These are phyloP conservation scores for Drosophila prosaltans DNA, from an alignment of 1,140 invertebrate species.

Conservation along the genomic window DNA sequence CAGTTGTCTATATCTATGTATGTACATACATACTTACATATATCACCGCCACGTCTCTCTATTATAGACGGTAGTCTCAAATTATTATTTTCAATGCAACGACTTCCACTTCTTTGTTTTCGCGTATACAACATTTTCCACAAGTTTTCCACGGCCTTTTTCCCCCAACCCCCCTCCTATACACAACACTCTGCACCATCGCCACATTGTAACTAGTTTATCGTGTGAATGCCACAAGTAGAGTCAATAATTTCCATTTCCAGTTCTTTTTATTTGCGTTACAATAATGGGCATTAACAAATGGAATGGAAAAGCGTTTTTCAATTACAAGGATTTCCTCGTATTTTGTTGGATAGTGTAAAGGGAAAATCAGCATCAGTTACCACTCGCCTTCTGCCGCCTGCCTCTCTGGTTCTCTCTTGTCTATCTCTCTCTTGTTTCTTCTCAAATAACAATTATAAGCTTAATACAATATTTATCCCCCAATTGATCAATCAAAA, in stretches of 20 bases:
- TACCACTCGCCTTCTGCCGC: too few relatives aligned
- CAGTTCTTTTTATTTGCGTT: constrained; percentile 30
- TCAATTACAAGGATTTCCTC: neutral
- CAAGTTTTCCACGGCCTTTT: constrained; percentile 21
- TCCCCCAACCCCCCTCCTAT: neutral
- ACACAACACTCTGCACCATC: neutral
- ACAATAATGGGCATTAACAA: constrained; percentile 49
- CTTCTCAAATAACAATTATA: neutral
- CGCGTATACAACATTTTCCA: constrained; percentile 37
- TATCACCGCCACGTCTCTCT: neutral
- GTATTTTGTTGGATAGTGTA: neutral
- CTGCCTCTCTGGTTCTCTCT: too few relatives aligned
- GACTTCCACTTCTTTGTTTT: constrained; percentile 74
- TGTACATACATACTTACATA: neutral
- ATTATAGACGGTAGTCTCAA: constrained; percentile 7
- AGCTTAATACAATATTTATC: constrained; percentile 1
- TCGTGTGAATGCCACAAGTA: constrained; percentile 49
- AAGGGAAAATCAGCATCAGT: neutral
- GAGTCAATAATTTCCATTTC: constrained; percentile 36
- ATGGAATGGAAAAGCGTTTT: constrained; percentile 36
- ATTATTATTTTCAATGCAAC: constrained; percentile 8
- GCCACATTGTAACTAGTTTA: neutral
- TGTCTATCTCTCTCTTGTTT: neutral
- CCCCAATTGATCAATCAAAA: constrained; percentile 63
- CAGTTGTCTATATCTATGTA: neutral